Evolutionary conservation across 2,888 invertebrate genomes (phyloP), one percentile per base, ranked within the genome.

Genomic region (Hipparchia sbordonii): DNA sequence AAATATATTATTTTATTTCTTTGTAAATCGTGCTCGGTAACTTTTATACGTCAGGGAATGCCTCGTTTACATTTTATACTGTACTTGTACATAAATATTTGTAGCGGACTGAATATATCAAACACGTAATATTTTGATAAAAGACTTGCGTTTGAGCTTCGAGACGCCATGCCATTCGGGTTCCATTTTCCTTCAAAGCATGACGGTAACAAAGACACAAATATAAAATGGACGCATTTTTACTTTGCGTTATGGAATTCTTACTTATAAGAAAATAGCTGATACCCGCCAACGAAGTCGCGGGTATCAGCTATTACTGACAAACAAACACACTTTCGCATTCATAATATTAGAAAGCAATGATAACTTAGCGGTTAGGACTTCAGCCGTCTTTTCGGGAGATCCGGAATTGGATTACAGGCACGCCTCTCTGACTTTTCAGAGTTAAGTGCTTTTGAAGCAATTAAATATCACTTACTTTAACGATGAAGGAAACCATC

Each of bases 11-110:
- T 72, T 72, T 68, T 70, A 73, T 66, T 65, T 66, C 60, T 72
- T 70, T 72, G 72, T 70, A 70, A 66, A 72, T 72, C 65, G 69
- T 68, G 63, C 72, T 59, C 62, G 67, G 72, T 48, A 71, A 67
- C 67, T 71, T 67, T 71, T 71, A 71, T 60, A 60, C 67, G 9
- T 60, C 13, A 67, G 66, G 59, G 56, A 33, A 65, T 54, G 45
- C 59, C 45, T 67, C 54, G 45, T 71, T 71, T 60, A 71, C 67
- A 67, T 71, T 71, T 33, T 60, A 12, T 60, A 60, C 59, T 39
- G 8, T 33, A 60, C 52, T 54, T 60, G 9, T 3, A 51, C 13
- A 23, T 12, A 48, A 48, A 51, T 9, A 48, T 63, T 13, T 63
- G 46, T 13, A 23, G 9, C 48, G 48, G 48, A 63, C 48, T 10